Conservation (phyloP, 2,797 vertebrate genomes). For the Limnodromus scolopaceus region DNA sequence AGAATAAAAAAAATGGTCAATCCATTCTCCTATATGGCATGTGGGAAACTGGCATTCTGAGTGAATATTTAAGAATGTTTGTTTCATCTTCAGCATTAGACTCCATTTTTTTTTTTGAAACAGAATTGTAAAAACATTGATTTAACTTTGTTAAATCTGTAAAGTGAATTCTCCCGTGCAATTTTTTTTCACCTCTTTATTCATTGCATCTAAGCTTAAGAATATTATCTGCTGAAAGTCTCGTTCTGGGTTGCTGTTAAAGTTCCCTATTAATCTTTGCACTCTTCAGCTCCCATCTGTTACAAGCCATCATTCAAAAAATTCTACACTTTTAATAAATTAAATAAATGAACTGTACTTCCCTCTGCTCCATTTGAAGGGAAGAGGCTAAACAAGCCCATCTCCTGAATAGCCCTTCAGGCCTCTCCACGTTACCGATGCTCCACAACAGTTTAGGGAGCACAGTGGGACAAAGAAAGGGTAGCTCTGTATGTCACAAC, state of each 20-base stretch:
- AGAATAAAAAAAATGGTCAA: background rate
- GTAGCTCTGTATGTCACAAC: background rate
- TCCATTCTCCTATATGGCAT: background rate
- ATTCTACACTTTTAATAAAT: background rate
- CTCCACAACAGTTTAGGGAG: rapidly evolving
- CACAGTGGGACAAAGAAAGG: background rate
- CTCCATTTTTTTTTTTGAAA: background rate
- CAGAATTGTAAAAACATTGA: background rate
- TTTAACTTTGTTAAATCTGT: background rate
- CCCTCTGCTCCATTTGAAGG: background rate
- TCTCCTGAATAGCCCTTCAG: background rate
- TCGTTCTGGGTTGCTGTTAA: background rate
- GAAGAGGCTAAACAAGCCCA: background rate
- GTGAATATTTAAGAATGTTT: background rate
- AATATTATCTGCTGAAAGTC: background rate
- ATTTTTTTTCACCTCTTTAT: background rate
- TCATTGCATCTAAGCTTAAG: background rate
- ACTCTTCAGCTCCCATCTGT: background rate
- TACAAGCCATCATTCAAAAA: background rate
- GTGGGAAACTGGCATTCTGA: background rate
- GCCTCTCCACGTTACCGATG: background rate
- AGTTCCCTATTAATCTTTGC: background rate
- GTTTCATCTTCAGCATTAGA: background rate
- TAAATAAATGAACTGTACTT: background rate
- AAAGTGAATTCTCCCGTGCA: background rate